These are phyloP conservation scores for Gymnoscopelus braueri DNA, from an alignment of 2,797 vertebrate species.

Conservation along the genomic window DNA sequence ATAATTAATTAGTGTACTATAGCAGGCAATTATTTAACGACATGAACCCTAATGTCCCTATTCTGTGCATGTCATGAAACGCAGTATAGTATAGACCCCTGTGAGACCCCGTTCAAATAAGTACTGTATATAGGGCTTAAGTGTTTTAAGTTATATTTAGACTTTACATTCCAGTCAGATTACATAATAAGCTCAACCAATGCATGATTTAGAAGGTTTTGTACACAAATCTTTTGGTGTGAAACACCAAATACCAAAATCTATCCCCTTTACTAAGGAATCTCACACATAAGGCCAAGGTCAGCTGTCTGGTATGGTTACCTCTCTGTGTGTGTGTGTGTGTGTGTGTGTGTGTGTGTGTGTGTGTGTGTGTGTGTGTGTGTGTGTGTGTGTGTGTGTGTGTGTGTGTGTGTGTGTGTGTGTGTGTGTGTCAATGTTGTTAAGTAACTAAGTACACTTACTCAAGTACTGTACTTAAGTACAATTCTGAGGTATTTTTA, in stretches of 20 bases:
- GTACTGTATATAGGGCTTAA: too few relatives aligned
- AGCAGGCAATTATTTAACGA: too few relatives aligned
- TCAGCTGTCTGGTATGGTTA: not conserved
- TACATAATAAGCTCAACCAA: conserved; percentile 38
- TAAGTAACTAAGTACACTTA: too few relatives aligned
- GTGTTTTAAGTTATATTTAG: conserved; percentile 17
- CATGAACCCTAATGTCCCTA: not conserved
- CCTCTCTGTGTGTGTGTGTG: not conserved
- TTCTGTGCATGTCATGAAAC: not conserved
- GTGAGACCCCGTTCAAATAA: too few relatives aligned
- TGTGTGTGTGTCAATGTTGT: too few relatives aligned
- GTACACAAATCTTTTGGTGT: conserved; percentile 38
- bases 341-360: conserved; percentile 4
- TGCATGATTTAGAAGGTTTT: conserved; percentile 39
- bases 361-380: not conserved
- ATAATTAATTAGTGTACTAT: too few relatives aligned
- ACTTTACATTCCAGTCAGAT: conserved; percentile 7
- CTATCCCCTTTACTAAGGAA: conserved; percentile 1
- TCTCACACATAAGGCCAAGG: conserved; percentile 24
- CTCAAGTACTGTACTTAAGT: too few relatives aligned
- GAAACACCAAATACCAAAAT: conserved; percentile 12
- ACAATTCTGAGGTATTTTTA: too few relatives aligned
- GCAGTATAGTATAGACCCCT: too few relatives aligned
- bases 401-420: not conserved
- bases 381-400: not conserved